These are phyloP conservation scores for Lepidurus couesii DNA, from an alignment of 1,140 invertebrate species.

Conservation along the genomic window DNA sequence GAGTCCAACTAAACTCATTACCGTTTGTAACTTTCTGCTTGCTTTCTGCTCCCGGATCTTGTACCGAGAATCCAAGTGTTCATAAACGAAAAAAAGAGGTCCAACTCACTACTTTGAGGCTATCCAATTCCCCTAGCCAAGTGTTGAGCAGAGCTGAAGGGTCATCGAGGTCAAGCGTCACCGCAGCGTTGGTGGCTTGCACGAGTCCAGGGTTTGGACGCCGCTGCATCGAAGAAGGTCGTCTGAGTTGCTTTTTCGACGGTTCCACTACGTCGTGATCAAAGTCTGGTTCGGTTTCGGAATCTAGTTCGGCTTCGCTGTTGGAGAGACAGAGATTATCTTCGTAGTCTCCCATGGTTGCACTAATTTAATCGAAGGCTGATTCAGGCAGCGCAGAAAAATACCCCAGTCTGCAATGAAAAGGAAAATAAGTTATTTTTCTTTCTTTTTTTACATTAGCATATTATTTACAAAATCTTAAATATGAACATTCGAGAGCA, in stretches of 20 bases:
- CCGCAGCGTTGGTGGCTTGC: not conserved
- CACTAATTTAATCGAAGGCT: not conserved
- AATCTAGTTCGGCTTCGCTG: conserved; percentile 33
- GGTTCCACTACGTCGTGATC: conserved; percentile 25
- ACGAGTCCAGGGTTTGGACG: not conserved
- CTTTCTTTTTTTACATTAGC: no score
- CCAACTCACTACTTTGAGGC: conserved; percentile 56
- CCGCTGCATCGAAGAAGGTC: not conserved
- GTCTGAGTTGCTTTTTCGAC: not conserved
- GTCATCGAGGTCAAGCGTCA: conserved; percentile 43
- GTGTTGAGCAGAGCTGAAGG: conserved; percentile 59
- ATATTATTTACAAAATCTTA: no score
- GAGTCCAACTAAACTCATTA: no score
- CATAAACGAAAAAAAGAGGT: not conserved
- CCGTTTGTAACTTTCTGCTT: no score
- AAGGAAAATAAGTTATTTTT: not conserved
- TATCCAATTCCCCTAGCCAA: conserved; percentile 60
- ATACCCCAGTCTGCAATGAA: not conserved
- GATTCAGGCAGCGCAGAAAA: not conserved
- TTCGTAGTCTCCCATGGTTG: conserved; percentile 32
- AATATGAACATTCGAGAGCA: no score
- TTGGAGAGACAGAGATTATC: conserved; percentile 31
- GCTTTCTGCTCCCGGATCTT: no score
- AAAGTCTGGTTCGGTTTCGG: conserved; percentile 27
- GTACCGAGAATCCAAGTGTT: not conserved